Evolutionary conservation across 2,113 vertebrate genomes (phyloP).

Genomic region (Siphamia tubifer): DNA sequence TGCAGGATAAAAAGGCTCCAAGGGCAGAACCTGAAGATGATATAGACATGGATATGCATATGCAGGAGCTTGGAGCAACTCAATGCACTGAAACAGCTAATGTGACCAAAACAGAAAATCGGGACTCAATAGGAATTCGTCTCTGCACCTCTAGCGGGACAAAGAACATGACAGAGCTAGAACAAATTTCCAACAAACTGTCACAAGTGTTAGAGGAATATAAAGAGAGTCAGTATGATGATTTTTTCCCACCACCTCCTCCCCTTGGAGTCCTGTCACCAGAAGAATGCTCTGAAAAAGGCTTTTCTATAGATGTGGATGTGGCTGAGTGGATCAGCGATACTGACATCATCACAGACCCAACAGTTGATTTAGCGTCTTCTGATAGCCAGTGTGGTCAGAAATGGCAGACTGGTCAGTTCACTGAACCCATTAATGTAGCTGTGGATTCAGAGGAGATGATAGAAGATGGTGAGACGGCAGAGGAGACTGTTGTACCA

Average conservation of each 20-base stretch:
- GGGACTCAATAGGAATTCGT: background rate
- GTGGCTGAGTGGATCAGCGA: conserved; percentile 19
- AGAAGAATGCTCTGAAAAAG: conserved; percentile 8
- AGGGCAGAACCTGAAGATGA: conserved; percentile 51
- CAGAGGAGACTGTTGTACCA: background rate
- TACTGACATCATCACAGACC: conserved; percentile 23
- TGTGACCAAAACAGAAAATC: conserved; percentile 8
- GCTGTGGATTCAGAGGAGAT: background rate
- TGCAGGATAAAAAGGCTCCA: conserved; percentile 27
- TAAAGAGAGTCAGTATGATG: background rate
- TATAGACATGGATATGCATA: conserved; percentile 6
- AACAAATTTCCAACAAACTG: background rate
- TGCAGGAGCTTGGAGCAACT: background rate
- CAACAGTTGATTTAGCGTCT: background rate
- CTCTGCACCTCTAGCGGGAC: background rate
- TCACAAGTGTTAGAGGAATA: background rate
- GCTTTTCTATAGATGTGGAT: conserved; percentile 4
- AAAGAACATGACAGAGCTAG: background rate
- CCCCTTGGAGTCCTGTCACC: background rate
- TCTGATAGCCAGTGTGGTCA: background rate
- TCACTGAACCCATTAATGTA: background rate
- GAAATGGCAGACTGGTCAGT: background rate
- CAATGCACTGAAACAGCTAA: background rate
- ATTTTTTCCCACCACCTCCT: background rate
- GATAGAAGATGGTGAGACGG: background rate